Conservation (phyloP, 2,113 vertebrate genomes). For the Poeciliopsis prolifica region DNA sequence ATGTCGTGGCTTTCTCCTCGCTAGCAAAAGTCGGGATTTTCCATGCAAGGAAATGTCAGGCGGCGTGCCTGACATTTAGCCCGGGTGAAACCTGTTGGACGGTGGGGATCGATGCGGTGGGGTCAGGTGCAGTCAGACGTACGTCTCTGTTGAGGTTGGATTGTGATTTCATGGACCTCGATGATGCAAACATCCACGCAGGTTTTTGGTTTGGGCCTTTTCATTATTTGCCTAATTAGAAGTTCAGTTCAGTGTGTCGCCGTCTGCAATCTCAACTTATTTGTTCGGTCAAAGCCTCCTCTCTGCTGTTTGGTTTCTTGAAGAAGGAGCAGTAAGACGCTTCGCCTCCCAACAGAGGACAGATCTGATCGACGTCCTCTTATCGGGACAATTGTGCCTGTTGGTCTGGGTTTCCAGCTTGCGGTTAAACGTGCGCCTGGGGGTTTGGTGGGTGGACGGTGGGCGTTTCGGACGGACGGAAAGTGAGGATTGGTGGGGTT, state of each 20-base stretch:
- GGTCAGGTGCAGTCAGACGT: neutral
- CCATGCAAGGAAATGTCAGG: neutral
- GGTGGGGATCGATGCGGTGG: neutral
- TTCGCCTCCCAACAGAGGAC: conserved; percentile 45
- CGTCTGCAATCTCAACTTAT: neutral
- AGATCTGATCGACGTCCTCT: conserved; percentile 72
- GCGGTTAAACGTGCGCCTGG: conserved; percentile 25
- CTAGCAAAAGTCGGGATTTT: neutral
- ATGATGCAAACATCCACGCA: too few relatives aligned
- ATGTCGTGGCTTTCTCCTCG: neutral
- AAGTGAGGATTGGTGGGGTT: conserved; percentile 47
- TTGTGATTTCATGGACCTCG: too few relatives aligned
- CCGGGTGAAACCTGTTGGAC: neutral
- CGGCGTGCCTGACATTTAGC: neutral
- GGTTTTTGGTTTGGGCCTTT: too few relatives aligned
- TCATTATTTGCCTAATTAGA: neutral
- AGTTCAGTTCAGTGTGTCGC: neutral
- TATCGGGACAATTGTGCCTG: conserved; percentile 61
- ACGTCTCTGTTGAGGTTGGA: too few relatives aligned
- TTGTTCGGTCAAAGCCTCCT: conserved; percentile 27
- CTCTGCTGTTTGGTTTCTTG: conserved; percentile 17
- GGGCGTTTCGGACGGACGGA: conserved; percentile 22
- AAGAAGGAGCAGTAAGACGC: conserved; percentile 18
- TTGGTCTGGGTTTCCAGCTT: conserved; percentile 53
- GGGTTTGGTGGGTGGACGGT: neutral